phyloP scores from a whole-genome alignment of 2,888 invertebrate genomes.

The Agrenia bidenticulata region DNA sequence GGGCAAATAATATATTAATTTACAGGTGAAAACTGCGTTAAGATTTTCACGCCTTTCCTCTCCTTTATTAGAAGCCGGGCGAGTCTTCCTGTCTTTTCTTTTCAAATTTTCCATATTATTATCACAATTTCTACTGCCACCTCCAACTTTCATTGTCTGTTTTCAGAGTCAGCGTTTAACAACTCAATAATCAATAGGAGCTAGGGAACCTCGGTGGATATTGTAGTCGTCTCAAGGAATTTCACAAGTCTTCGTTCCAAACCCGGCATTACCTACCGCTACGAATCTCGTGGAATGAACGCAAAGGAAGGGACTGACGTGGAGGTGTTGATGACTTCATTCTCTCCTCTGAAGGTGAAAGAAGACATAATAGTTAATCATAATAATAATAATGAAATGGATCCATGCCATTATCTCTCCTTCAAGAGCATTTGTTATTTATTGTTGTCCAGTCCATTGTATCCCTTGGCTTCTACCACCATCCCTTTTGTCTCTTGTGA shows the following conservation, averaged over 20 bases:
- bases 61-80: slow-evolving; percentile 16
- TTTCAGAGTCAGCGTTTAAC: not conserved
- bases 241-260: slow-evolving; percentile 23
- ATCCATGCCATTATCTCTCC: slow-evolving; percentile 19
- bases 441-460: slow-evolving; percentile 15
- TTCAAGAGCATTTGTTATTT: slow-evolving; percentile 14
- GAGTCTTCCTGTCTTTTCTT: slow-evolving; percentile 7
- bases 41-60: slow-evolving; percentile 23
- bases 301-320: not conserved
- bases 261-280: slow-evolving; percentile 18
- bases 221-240: slow-evolving; percentile 6
- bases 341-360: slow-evolving; percentile 4
- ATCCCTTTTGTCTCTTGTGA: not conserved
- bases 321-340: slow-evolving; percentile 13
- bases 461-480: slow-evolving; percentile 8
- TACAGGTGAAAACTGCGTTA: slow-evolving; percentile 22
- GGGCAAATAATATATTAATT: slow-evolving; percentile 15
- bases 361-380: slow-evolving; percentile 15
- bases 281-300: not conserved
- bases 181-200: slow-evolving; percentile 13
- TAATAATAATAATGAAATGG: slow-evolving; percentile 22
- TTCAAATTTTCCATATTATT: slow-evolving; percentile 1
- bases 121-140: slow-evolving; percentile 3
- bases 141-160: not conserved
- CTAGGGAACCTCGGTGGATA: not conserved